phyloP scores from a whole-genome alignment of 2,113 vertebrate species.

The Paratilapia polleni region DNA sequence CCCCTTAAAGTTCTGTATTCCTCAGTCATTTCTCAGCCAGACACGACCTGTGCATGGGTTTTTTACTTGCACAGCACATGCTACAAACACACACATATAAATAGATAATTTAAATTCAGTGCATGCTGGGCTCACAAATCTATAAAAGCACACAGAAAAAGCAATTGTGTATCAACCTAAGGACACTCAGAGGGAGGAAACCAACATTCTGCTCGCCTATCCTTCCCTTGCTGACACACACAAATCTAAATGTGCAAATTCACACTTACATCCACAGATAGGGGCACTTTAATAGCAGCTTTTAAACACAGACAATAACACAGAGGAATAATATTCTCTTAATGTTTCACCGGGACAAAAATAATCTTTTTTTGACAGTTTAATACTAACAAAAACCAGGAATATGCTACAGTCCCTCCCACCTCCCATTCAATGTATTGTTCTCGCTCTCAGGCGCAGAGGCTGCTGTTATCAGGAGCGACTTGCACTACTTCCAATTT shows the following conservation, averaged over 20 bases:
- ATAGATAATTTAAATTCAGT: slow-evolving; percentile 4
- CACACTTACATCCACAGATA: not conserved
- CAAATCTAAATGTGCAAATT: not conserved
- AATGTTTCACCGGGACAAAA: not conserved
- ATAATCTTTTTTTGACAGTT: slow-evolving; percentile 16
- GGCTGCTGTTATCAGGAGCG: slow-evolving; percentile 60
- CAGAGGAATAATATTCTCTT: slow-evolving; percentile 17
- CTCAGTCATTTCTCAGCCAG: not conserved
- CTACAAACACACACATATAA: not conserved
- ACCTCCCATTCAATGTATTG: slow-evolving; percentile 3
- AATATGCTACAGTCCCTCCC: not conserved
- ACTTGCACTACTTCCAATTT: slow-evolving; percentile 60
- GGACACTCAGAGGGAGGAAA: not conserved
- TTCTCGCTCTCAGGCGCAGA: slow-evolving; percentile 43
- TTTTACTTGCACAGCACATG: not conserved
- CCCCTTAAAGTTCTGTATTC: not conserved
- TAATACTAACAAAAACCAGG: slow-evolving; percentile 7
- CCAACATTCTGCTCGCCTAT: not conserved
- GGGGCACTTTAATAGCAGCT: not conserved
- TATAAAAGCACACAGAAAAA: not conserved
- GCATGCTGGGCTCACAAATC: not conserved
- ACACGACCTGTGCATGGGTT: not conserved
- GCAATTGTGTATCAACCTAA: slow-evolving; percentile 1
- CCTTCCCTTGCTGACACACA: not conserved
- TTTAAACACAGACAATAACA: slow-evolving; percentile 5